These are phyloP conservation scores for Chiloscyllium punctatum DNA, from an alignment of 2,797 vertebrate genomes.

Conservation along the genomic window DNA sequence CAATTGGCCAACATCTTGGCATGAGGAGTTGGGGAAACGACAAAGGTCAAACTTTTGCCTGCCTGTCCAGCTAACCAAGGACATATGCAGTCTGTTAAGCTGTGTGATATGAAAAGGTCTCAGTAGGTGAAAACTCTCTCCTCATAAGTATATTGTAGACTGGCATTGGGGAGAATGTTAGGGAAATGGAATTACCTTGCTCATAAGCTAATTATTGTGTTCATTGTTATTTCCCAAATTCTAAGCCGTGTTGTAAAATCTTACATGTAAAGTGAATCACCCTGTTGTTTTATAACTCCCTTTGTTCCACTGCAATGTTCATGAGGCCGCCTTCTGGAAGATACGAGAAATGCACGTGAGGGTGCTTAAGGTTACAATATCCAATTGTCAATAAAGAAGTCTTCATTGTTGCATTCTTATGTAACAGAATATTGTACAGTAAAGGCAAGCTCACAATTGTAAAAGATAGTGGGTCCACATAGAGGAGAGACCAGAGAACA, in stretches of 20 bases:
- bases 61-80: neutral
- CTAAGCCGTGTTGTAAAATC: neutral
- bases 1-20: neutral
- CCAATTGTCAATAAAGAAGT: neutral
- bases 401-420: neutral
- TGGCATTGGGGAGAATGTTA: neutral
- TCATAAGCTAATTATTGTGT: too few species aligned
- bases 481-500: neutral
- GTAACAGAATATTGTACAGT: neutral
- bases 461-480: neutral
- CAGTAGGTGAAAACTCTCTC: neutral
- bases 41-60: neutral
- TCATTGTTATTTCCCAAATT: neutral
- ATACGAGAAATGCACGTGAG: neutral
- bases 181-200: neutral
- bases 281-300: neutral
- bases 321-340: slow-evolving; percentile 14
- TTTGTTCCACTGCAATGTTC: neutral
- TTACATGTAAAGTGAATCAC: neutral
- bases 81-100: neutral
- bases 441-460: neutral
- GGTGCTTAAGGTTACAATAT: neutral
- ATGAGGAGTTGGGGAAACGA: neutral
- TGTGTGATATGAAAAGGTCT: neutral
- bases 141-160: neutral